These are phyloP conservation scores for Ichneumoninae sp. DNA, from an alignment of 2,888 invertebrate species.

Conservation along the genomic window DNA sequence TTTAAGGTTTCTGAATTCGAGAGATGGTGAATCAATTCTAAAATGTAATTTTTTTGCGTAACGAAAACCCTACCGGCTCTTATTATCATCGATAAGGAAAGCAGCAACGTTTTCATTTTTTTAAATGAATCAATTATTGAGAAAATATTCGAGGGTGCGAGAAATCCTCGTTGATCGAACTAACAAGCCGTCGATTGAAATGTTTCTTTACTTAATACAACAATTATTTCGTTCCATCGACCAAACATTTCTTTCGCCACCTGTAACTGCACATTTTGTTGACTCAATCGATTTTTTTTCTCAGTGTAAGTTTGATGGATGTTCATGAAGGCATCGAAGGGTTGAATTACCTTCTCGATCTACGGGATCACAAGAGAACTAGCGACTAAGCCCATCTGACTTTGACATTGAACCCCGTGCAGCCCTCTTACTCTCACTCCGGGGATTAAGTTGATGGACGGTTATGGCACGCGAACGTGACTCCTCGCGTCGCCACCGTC, in stretches of 20 bases:
- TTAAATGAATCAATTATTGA: neutral
- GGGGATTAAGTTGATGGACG: constrained; percentile 74
- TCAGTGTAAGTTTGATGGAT: neutral
- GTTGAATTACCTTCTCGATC: constrained; percentile 30
- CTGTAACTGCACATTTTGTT: no score
- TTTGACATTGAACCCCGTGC: constrained; percentile 73
- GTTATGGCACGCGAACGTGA: constrained; percentile 73
- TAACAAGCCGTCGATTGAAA: no score
- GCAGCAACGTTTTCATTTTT: neutral
- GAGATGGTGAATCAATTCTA: neutral
- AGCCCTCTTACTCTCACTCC: constrained; percentile 31
- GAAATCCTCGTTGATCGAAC: no score
- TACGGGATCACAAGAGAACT: neutral
- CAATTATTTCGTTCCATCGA: no score
- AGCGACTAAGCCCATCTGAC: constrained; percentile 62
- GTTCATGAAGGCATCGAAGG: neutral
- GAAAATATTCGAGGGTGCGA: neutral
- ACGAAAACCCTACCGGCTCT: no score
- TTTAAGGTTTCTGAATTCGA: neutral
- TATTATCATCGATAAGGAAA: no score
- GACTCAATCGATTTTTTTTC: no score
- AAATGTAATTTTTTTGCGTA: neutral
- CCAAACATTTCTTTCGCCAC: no score
- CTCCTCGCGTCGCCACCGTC: constrained; percentile 69
- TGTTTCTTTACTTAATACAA: no score